A percentile compares a stretch with the other conserved stretches of the same genome.
These are phyloP conservation scores for Scaeva pyrastri DNA, from an alignment of 2,888 invertebrate genomes.

Conservation along the genomic window DNA sequence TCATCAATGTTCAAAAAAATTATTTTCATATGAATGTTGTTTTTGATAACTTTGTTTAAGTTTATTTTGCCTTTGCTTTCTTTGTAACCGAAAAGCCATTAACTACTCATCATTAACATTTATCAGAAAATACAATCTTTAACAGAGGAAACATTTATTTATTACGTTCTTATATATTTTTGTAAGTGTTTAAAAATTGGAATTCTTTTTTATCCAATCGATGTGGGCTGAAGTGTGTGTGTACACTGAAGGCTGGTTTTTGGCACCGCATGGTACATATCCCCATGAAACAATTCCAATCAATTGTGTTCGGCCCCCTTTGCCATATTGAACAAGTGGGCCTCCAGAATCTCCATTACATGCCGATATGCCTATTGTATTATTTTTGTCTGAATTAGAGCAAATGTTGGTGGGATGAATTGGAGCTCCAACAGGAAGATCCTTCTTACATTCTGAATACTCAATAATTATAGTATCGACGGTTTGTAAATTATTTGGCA, in stretches of 20 bases:
- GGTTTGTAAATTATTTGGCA: constrained; percentile 80
- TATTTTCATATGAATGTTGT: no score
- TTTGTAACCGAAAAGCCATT: no score
- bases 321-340: constrained; percentile 79
- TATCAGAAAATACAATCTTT: neutral
- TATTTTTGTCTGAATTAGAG: constrained; percentile 83
- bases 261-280: constrained; percentile 83
- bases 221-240: constrained; percentile 84
- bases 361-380: constrained; percentile 81
- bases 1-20: no score
- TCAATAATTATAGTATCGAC: constrained; percentile 79
- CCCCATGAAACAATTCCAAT: constrained; percentile 85
- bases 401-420: constrained; percentile 83
- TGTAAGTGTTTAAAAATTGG: constrained; percentile 31
- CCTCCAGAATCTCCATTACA: constrained; percentile 84
- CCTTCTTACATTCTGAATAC: constrained; percentile 77
- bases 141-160: neutral
- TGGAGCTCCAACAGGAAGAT: constrained; percentile 77
- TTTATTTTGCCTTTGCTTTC: no score
- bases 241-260: constrained; percentile 83
- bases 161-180: neutral
- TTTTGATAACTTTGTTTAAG: no score
- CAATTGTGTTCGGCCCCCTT: constrained; percentile 77
- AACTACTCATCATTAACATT: no score
- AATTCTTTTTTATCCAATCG: constrained; percentile 81